A percentile compares a stretch with the other conserved stretches of the same genome.
These are phyloP conservation scores for Iguana delicatissima DNA, from an alignment of 2,797 vertebrate genomes.

Conservation along the genomic window DNA sequence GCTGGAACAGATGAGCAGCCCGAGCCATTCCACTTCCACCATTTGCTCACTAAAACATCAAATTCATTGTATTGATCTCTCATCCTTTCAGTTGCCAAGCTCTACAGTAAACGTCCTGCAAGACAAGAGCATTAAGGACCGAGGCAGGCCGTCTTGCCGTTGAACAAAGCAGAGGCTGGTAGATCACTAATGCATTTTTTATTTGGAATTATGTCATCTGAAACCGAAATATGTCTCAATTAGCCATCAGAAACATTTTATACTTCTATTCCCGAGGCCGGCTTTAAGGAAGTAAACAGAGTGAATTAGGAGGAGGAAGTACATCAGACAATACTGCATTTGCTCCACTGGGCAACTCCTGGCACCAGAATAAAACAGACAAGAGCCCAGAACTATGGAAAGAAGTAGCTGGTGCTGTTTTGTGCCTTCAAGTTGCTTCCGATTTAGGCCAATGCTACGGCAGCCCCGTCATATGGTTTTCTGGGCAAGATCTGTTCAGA, in stretches of 20 bases:
- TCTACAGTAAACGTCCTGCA: not conserved
- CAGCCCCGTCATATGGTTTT: too few relatives aligned
- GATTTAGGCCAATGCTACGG: too few relatives aligned
- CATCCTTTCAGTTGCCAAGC: not conserved
- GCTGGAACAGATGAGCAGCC: not conserved
- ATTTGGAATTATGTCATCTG: not conserved
- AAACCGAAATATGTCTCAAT: constrained; percentile 9
- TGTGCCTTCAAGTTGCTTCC: too few relatives aligned
- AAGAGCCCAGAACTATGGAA: not conserved
- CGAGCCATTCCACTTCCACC: not conserved
- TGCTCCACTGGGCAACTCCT: not conserved
- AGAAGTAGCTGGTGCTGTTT: too few relatives aligned
- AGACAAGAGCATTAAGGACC: not conserved
- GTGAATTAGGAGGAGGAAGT: not conserved
- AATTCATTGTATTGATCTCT: not conserved
- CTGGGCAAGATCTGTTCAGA: too few relatives aligned
- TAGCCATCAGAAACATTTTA: not conserved
- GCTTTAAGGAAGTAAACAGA: not conserved
- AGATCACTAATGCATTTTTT: not conserved
- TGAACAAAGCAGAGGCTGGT: not conserved
- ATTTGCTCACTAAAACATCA: not conserved
- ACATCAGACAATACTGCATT: not conserved
- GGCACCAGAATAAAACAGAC: not conserved
- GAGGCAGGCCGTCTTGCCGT: not conserved
- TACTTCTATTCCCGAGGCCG: not conserved